Evolutionary conservation across 92 coral and sea anemone genomes (phyloP).

Genomic region (Parazoanthus swiftii): DNA sequence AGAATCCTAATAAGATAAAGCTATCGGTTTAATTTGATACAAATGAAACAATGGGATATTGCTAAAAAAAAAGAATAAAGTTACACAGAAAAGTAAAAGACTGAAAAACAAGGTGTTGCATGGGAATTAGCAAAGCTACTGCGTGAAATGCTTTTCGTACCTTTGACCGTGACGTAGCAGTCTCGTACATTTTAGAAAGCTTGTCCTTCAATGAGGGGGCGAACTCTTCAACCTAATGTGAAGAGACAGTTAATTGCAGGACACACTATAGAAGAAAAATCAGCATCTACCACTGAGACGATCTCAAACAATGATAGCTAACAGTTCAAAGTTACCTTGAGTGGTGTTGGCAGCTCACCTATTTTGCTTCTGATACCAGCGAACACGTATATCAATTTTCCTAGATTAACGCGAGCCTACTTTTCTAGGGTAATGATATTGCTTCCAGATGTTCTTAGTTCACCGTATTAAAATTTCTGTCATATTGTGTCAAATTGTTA

Average conservation of each 20-base stretch:
- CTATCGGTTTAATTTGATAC: not conserved
- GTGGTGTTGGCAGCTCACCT: too few species aligned
- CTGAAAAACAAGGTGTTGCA: not conserved
- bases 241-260: not conserved
- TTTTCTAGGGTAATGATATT: too few species aligned
- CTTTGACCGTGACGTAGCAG: slow-evolving; percentile 19
- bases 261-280: too few species aligned
- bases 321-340: too few species aligned
- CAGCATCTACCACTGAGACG: too few species aligned
- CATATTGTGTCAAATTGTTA: too few species aligned
- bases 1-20: slow-evolving; percentile 44
- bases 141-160: not conserved
- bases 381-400: too few species aligned
- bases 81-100: not conserved
- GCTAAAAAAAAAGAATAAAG: not conserved
- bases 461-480: too few species aligned
- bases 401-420: too few species aligned
- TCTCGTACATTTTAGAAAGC: slow-evolving; percentile 56
- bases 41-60: not conserved
- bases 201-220: slow-evolving; percentile 69
- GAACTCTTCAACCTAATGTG: slow-evolving; percentile 71
- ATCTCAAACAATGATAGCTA: too few species aligned
- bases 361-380: too few species aligned
- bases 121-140: not conserved
- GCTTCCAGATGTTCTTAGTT: too few species aligned